Conservation (phyloP, 2,797 vertebrate species). For the Bryconaethiops microstoma region DNA sequence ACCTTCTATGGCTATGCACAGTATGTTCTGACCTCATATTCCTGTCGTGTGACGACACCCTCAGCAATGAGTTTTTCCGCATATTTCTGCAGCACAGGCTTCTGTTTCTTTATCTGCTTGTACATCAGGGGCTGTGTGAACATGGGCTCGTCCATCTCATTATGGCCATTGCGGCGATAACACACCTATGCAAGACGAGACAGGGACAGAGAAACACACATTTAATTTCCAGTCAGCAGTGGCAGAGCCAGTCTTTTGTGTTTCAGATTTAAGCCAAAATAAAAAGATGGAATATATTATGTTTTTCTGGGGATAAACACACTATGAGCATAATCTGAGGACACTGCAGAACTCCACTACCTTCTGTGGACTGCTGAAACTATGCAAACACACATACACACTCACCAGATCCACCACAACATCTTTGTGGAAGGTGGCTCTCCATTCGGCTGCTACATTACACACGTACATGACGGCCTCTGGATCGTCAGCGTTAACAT, state of each 20-base stretch:
- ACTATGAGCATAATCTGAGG: background rate
- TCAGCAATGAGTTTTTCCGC: constrained; percentile 85
- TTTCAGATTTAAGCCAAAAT: background rate
- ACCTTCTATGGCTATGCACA: constrained; percentile 18
- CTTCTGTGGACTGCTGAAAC: too few relatives aligned
- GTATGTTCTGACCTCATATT: constrained; percentile 81
- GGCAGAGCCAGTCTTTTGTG: too few relatives aligned
- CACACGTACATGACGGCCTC: constrained; percentile 91
- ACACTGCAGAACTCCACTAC: too few relatives aligned
- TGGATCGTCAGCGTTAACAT: constrained; percentile 88
- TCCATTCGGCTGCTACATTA: constrained; percentile 88
- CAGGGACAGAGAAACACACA: background rate
- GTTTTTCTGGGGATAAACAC: too few relatives aligned
- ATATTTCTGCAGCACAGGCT: constrained; percentile 89
- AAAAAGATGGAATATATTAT: background rate
- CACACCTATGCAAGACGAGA: constrained; percentile 75
- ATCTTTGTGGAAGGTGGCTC: constrained; percentile 88
- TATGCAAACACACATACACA: too few relatives aligned
- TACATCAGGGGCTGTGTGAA: constrained; percentile 89
- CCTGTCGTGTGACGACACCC: constrained; percentile 87
- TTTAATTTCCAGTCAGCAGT: background rate
- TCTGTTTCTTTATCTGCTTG: constrained; percentile 88
- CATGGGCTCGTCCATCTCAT: constrained; percentile 90
- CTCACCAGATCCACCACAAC: constrained; percentile 89
- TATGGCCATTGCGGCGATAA: constrained; percentile 87